Percentiles rank a stretch among this genome's conserved stretches.
phyloP scores from a whole-genome alignment of 1,140 invertebrate genomes.

The Bombus pyrosoma region DNA sequence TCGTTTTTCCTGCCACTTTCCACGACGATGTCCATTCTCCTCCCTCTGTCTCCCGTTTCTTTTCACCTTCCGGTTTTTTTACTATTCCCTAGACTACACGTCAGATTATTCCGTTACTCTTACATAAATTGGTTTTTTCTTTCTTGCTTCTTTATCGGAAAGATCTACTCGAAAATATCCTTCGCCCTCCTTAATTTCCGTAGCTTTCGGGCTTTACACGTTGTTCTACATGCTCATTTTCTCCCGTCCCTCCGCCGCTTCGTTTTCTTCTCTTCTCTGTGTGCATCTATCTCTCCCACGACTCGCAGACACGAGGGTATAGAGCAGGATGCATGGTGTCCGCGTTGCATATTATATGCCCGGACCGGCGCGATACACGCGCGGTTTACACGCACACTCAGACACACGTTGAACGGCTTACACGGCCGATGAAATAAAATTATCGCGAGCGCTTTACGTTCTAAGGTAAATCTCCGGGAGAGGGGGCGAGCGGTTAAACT shows the following conservation, averaged over 20 bases:
- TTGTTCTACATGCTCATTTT: not conserved
- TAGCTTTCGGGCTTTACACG: not conserved
- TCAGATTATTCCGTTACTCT: not conserved
- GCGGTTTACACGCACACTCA: constrained; percentile 32
- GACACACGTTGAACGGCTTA: constrained; percentile 32
- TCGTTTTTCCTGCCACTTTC: constrained; percentile 11
- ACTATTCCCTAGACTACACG: not conserved
- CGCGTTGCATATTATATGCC: constrained; percentile 44
- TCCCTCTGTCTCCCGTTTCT: not conserved
- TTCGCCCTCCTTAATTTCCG: not conserved
- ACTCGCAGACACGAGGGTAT: not conserved
- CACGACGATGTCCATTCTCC: not conserved
- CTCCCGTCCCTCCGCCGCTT: not conserved
- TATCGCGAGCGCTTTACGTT: constrained; percentile 42
- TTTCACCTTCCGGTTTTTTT: not conserved
- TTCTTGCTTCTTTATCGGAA: not conserved
- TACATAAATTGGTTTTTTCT: too few species aligned
- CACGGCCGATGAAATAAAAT: constrained; percentile 53
- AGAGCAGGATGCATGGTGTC: constrained; percentile 6
- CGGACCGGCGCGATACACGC: constrained; percentile 24
- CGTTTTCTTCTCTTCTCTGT: not conserved
- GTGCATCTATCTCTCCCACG: not conserved
- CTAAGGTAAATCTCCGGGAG: constrained; percentile 45
- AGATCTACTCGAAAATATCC: not conserved
- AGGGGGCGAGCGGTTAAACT: constrained; percentile 13